Base-by-base conservation (phyloP, 30 jellyfish, hydroid and myxozoan genomes). In the Phacellophora camtschatica region DNA sequence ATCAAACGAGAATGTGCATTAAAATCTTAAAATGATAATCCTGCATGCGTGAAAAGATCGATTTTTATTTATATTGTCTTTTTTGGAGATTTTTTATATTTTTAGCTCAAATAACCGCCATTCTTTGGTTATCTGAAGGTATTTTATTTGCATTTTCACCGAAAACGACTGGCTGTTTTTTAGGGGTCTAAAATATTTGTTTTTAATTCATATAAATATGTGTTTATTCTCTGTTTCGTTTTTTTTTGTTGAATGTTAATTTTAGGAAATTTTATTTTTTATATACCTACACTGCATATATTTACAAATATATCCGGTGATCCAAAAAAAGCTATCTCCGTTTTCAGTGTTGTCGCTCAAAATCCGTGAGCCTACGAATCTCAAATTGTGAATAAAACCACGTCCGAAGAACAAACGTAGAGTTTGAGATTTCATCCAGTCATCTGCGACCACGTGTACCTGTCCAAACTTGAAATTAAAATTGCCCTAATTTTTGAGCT, bases 1-100 rank as follows among this genome's bases (percentile, higher is more conserved):
- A 80, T 80, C 84, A 80, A 80, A 80, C 91, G 91, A 64, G 80
- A 20, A 28, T 84, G 84, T 37, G 91, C 50, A 80, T 80, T 80
- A 80, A 80, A 48, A 56, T 64, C 83, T 80, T 80, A 58, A 63
- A 64, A 56, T 62, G 83, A 50, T 71, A 71, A 48, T 80, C 42
- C 66, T 48, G 77, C 43, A 61, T 64, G 91, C 50, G 91, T 63
- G 91, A 80, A 80, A 66, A 73, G 72, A 71, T 77, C 84, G 66
- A 80, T 80, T 80, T 80, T 80, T 69, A 71, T 80, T 58, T 66
- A 53, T 41, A 24, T 1, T 34, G 12, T 82, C 86, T 67, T 82
- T 82, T 23, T 27, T 59, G 36, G 74, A 67, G 85, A 68, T 68
- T 15, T 56, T 83, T 66, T 46, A 55, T 77, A 82, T 82, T 82